These are phyloP conservation scores for Carettochelys insculpta DNA, from an alignment of 2,113 vertebrate species.

Conservation along the genomic window DNA sequence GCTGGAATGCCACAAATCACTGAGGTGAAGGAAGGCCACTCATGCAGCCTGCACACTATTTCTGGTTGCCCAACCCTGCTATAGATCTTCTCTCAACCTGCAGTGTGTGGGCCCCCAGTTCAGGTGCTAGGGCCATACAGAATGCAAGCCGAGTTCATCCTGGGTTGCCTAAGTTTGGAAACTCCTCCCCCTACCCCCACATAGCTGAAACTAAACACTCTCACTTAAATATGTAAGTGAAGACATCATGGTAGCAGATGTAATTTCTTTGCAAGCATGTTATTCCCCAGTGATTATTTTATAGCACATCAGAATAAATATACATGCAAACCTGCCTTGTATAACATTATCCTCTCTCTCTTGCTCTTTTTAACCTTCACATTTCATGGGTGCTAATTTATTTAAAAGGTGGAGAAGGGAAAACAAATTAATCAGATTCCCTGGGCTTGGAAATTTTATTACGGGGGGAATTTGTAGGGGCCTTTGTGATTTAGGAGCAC, in stretches of 20 bases:
- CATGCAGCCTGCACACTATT: too few species aligned
- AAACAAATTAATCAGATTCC: background rate
- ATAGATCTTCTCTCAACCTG: background rate
- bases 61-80: too few species aligned
- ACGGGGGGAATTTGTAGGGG: background rate
- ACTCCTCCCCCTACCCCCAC: background rate
- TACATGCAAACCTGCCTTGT: background rate
- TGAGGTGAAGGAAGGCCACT: too few species aligned
- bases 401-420: background rate
- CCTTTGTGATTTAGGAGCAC: background rate
- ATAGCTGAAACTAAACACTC: background rate
- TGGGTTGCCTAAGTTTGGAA: background rate
- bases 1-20: too few species aligned
- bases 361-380: background rate
- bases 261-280: background rate
- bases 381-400: background rate
- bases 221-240: constrained; percentile 63
- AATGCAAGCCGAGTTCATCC: background rate
- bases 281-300: rapidly evolving
- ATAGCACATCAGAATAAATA: rapidly evolving
- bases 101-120: background rate
- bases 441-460: background rate
- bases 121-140: background rate
- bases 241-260: background rate
- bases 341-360: background rate